Percentiles rank a stretch among this genome's conserved stretches.
Evolutionary conservation across 1,140 invertebrate genomes (phyloP).

Genomic region (Marisa cornuarietis): DNA sequence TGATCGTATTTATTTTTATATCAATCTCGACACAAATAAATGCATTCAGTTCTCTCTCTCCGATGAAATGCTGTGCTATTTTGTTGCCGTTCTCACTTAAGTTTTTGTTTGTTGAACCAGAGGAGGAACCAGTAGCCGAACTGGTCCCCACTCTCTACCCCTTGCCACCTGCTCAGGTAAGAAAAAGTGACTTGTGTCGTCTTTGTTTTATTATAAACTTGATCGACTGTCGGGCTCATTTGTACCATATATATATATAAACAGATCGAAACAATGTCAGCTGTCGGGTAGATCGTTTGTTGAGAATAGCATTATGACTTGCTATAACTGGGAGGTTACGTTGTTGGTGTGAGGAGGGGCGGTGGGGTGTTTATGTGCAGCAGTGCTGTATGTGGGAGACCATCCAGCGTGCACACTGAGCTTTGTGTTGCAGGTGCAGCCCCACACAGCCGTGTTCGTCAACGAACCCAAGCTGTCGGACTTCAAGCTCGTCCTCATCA

Average conservation of each 20-base stretch:
- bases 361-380: neutral
- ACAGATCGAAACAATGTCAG: neutral
- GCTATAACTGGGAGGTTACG: too few relatives aligned
- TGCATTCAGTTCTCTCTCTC: too few relatives aligned
- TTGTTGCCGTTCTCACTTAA: too few relatives aligned
- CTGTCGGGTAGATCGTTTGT: neutral
- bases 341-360: neutral
- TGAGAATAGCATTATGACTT: too few relatives aligned
- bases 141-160: constrained; percentile 80
- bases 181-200: too few relatives aligned
- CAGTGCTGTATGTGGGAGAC: neutral
- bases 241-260: too few relatives aligned
- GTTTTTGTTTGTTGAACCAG: constrained; percentile 1
- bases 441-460: constrained; percentile 90
- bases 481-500: constrained; percentile 93
- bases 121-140: constrained; percentile 34
- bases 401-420: neutral
- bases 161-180: constrained; percentile 61
- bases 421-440: constrained; percentile 57
- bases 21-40: too few relatives aligned
- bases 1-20: neutral
- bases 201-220: too few relatives aligned
- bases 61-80: too few relatives aligned
- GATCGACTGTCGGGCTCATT: too few relatives aligned
- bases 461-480: constrained; percentile 96